Percentiles rank a stretch among this genome's conserved stretches.
Conservation (phyloP, 2,113 vertebrate genomes). For the Thamnaconus septentrionalis region DNA sequence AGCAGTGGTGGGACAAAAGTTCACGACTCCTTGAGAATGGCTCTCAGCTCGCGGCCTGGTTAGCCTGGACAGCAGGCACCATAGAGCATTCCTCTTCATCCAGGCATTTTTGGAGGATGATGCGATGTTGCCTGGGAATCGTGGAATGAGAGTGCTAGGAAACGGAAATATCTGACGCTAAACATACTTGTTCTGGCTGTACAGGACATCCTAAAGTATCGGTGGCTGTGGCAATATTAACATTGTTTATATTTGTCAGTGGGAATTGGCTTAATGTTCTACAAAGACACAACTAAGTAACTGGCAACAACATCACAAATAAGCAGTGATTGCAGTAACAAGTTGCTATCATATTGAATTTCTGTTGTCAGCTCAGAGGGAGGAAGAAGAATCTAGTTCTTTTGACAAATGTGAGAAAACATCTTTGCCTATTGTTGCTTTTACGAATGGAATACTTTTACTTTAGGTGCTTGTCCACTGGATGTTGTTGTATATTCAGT, state of each 20-base stretch:
- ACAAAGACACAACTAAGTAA: background rate
- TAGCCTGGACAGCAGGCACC: constrained; percentile 40
- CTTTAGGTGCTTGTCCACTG: constrained; percentile 27
- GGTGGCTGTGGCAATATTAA: constrained; percentile 22
- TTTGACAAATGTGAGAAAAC: constrained; percentile 59
- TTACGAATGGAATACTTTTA: constrained; percentile 57
- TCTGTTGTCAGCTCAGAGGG: constrained; percentile 19
- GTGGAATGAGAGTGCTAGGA: constrained; percentile 50
- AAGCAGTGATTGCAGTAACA: too few species aligned
- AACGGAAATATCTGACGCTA: constrained; percentile 50
- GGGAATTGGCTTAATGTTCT: background rate
- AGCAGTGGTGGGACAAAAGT: constrained; percentile 74
- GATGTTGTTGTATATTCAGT: constrained; percentile 52
- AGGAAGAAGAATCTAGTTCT: constrained; percentile 54
- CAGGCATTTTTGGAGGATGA: constrained; percentile 73
- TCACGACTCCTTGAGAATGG: constrained; percentile 71
- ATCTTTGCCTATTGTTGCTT: constrained; percentile 55
- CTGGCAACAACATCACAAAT: too few species aligned
- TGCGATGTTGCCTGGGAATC: constrained; percentile 57
- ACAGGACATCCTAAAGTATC: constrained; percentile 29
- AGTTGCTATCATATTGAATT: too few species aligned
- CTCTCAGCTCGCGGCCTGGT: constrained; percentile 60
- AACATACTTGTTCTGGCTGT: constrained; percentile 32
- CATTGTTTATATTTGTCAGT: too few species aligned
- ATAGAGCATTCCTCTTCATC: constrained; percentile 61